Conservation (phyloP, 2,797 vertebrate species). For the Protosalanx chinensis region DNA sequence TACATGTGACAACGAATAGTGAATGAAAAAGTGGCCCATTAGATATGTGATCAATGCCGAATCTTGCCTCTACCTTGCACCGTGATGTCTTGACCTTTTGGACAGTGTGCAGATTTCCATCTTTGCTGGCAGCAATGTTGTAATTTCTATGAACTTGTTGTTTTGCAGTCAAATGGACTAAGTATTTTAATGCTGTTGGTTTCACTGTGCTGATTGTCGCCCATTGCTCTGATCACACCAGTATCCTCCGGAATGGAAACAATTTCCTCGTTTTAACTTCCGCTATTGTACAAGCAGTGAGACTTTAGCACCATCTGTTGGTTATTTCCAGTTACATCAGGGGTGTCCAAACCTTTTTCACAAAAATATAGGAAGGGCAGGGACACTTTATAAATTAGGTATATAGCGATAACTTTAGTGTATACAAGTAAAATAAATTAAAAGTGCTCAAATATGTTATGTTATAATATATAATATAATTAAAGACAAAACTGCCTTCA, state of each 20-base stretch:
- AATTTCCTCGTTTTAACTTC: constrained; percentile 14
- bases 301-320: neutral
- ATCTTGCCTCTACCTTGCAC: neutral
- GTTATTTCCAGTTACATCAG: too few relatives aligned
- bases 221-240: neutral
- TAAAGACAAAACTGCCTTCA: too few relatives aligned
- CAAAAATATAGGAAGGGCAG: too few relatives aligned
- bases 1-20: neutral
- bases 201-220: neutral
- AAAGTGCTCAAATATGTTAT: too few relatives aligned
- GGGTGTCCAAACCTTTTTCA: too few relatives aligned
- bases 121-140: neutral
- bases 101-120: constrained; percentile 14
- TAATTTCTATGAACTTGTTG: neutral
- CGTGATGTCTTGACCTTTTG: constrained; percentile 7
- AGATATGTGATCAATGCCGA: too few relatives aligned
- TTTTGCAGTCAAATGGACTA: neutral
- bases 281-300: neutral
- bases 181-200: neutral
- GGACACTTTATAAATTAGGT: too few relatives aligned
- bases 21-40: neutral
- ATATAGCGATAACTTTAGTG: too few relatives aligned
- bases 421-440: too few relatives aligned
- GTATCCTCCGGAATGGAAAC: neutral
- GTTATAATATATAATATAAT: too few relatives aligned